A percentile compares a stretch with the other conserved stretches of the same genome.
These are phyloP conservation scores for Festucalex cinctus DNA, from an alignment of 2,113 vertebrate species.

Conservation along the genomic window DNA sequence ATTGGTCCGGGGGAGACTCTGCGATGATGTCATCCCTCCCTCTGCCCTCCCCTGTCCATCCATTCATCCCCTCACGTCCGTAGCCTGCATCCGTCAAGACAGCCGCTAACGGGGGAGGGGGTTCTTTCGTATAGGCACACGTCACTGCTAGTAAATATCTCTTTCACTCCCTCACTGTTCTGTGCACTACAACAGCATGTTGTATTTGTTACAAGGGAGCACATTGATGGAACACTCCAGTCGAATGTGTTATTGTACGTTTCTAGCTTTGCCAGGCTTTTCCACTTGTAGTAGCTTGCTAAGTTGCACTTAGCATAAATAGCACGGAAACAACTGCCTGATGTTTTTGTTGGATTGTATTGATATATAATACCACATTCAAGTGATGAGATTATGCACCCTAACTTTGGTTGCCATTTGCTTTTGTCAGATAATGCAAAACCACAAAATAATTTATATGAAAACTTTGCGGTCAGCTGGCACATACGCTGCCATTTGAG, in stretches of 20 bases:
- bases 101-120: slow-evolving; percentile 17
- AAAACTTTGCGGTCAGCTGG: too few species aligned
- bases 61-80: slow-evolving; percentile 50
- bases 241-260: neutral
- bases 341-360: too few species aligned
- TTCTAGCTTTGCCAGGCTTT: neutral
- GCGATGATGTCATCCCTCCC: slow-evolving; percentile 53
- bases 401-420: too few species aligned
- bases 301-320: neutral
- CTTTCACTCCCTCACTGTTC: slow-evolving; percentile 1
- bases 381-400: too few species aligned
- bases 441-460: too few species aligned
- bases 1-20: slow-evolving; percentile 43
- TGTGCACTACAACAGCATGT: neutral
- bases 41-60: slow-evolving; percentile 29
- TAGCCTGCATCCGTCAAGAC: slow-evolving; percentile 48
- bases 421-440: too few species aligned
- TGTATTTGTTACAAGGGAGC: neutral
- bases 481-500: too few species aligned
- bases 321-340: neutral
- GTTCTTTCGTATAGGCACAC: slow-evolving; percentile 4
- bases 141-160: slow-evolving; percentile 30
- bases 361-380: too few species aligned
- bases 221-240: too few species aligned
- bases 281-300: neutral